Conservation (phyloP, 1,140 invertebrate species). For the Cherax quadricarinatus region DNA sequence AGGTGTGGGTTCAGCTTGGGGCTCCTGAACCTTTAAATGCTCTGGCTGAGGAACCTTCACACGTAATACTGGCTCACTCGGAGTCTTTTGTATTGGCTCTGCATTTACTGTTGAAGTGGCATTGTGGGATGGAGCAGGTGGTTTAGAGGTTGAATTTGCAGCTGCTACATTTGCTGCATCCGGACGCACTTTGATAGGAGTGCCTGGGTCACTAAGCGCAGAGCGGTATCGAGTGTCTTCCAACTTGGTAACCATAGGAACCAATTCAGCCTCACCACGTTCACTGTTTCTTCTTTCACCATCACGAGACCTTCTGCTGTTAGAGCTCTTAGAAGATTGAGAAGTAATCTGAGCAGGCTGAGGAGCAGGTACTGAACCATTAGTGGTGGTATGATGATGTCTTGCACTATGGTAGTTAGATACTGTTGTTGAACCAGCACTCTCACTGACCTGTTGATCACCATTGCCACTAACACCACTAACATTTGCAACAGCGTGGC, state of each 20-base stretch:
- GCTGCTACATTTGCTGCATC: conserved; percentile 40
- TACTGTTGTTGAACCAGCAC: neutral
- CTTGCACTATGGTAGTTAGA: conserved; percentile 48
- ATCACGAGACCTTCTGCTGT: conserved; percentile 46
- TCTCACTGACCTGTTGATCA: conserved; percentile 45
- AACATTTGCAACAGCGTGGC: conserved; percentile 21
- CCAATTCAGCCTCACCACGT: conserved; percentile 45
- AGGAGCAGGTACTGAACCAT: conserved; percentile 49
- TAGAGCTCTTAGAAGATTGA: conserved; percentile 47
- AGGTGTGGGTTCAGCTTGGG: conserved; percentile 6
- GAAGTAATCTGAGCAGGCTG: conserved; percentile 39
- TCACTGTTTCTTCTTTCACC: conserved; percentile 52
- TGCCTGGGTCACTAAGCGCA: conserved; percentile 51
- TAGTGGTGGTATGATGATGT: conserved; percentile 48
- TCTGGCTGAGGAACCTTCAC: conserved; percentile 55
- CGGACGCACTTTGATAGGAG: conserved; percentile 47
- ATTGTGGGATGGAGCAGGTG: conserved; percentile 19
- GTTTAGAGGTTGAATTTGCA: conserved; percentile 21
- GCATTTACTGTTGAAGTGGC: conserved; percentile 29
- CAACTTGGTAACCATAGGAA: conserved; percentile 60
- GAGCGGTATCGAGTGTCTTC: conserved; percentile 54
- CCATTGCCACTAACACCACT: conserved; percentile 60
- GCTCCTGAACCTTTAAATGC: conserved; percentile 42
- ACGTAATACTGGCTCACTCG: conserved; percentile 38
- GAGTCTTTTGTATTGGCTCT: conserved; percentile 36